Conservation (phyloP, 2,797 vertebrate genomes). For the Oreonectes daqikongensis region DNA sequence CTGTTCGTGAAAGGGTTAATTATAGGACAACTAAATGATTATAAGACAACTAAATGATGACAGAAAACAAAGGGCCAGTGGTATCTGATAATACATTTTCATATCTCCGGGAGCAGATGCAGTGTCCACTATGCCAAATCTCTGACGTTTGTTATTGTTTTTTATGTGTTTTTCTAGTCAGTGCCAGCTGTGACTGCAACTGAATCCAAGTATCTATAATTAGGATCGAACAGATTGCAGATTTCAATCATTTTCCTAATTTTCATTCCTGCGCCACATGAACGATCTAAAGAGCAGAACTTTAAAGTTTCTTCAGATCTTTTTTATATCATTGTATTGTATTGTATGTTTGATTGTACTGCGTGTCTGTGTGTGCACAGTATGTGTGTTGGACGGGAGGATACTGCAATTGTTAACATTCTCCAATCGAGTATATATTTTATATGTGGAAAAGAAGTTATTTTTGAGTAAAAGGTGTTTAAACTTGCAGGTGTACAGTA, state of each 20-base stretch:
- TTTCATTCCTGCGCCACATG: not conserved
- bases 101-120: not conserved
- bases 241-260: not conserved
- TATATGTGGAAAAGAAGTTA: not conserved
- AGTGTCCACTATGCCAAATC: not conserved
- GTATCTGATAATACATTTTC: not conserved
- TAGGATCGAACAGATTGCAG: not conserved
- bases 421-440: not conserved
- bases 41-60: not conserved
- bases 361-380: constrained; percentile 14
- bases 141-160: not conserved
- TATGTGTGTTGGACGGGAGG: constrained; percentile 32
- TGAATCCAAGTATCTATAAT: not conserved
- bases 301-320: not conserved
- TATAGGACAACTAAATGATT: not conserved
- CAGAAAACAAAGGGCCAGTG: not conserved
- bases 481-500: not conserved
- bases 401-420: not conserved
- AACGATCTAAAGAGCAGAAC: not conserved
- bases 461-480: not conserved
- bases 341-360: not conserved
- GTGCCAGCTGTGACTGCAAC: not conserved
- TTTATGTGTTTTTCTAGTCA: not conserved
- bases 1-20: too few relatives aligned
- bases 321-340: not conserved